These are phyloP conservation scores for Forficula auricularia DNA, from an alignment of 1,140 invertebrate genomes.

Conservation along the genomic window DNA sequence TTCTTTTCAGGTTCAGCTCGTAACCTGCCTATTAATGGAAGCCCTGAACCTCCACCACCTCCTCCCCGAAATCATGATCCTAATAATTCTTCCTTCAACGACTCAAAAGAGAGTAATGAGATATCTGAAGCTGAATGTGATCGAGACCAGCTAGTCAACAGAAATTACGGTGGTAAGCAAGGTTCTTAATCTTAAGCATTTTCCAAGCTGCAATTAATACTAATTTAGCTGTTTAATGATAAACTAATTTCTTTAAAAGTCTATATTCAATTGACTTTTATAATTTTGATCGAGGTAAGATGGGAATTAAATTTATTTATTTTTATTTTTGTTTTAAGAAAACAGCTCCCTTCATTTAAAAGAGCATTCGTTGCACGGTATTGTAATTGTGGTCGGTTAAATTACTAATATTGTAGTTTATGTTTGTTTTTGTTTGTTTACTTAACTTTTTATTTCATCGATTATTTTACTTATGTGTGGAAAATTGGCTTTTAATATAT, in stretches of 20 bases:
- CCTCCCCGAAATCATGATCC: conserved; percentile 54
- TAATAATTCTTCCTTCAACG: conserved; percentile 61
- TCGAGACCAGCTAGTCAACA: conserved; percentile 52
- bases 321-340: conserved; percentile 2
- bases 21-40: conserved; percentile 39
- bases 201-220: not conserved
- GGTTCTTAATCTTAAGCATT: too few species aligned
- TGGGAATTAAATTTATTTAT: not conserved
- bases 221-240: not conserved
- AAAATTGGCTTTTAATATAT: conserved; percentile 1
- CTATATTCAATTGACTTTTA: too few species aligned
- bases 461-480: not conserved
- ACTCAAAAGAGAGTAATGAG: conserved; percentile 81
- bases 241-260: too few species aligned
- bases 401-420: conserved; percentile 7
- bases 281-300: not conserved
- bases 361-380: not conserved
- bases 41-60: conserved; percentile 65
- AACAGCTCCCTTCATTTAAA: not conserved
- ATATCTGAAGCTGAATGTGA: conserved; percentile 85
- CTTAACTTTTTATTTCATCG: conserved; percentile 5
- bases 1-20: conserved; percentile 38
- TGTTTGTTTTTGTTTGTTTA: conserved; percentile 8
- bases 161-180: conserved; percentile 57
- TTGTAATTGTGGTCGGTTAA: conserved; percentile 4